Evolutionary conservation across 2,113 vertebrate species (phyloP), one percentile per base, ranked within the genome.

Genomic region (Leptobrachium leishanense): DNA sequence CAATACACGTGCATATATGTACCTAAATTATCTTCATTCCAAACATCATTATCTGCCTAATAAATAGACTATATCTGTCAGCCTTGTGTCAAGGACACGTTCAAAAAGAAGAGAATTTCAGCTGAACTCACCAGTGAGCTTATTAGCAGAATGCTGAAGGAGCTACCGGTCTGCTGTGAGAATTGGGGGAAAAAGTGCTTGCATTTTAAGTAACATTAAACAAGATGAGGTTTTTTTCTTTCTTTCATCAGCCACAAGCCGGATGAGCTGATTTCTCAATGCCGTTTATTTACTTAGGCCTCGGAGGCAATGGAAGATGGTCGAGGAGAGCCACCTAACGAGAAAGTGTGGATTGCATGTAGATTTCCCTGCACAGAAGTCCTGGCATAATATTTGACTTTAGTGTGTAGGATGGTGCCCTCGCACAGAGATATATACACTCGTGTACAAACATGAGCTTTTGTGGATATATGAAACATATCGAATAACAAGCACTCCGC

Each of bases 201-300:
- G 81, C 82, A 89, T 88, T 84, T 86, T 85, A 88, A 89, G 82
- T 82, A 87, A 86, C 75, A 68, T 55, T 81, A 83, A 84, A 44
- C 57, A 82, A 82, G 44, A 82, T 7, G 12, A 73, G 68, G 6
- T 2, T 0, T 85, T 73, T 81, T 42, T 68, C 20, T 81, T 42
- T 68, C 20, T 84, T 88, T 84, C 70, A 84, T 84, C 86, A 81
- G 82, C 74, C 76, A 82, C 83, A 85, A 85, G 83, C 77, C 81
- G 85, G 74, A 79, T 69, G 81, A 83, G 73, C 64, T 86, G 46
- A 68, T 82, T 69, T 42, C 82, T 69, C 74, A 85, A 71, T 82
- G 39, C 68, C 66, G 81, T 0, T 63, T 68, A 0, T 75, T 77
- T 81, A 64, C 40, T 42, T 40, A 65, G 64, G 43, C 74, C 81